Base-by-base conservation (phyloP, 2,113 vertebrate species). In the Carettochelys insculpta region DNA sequence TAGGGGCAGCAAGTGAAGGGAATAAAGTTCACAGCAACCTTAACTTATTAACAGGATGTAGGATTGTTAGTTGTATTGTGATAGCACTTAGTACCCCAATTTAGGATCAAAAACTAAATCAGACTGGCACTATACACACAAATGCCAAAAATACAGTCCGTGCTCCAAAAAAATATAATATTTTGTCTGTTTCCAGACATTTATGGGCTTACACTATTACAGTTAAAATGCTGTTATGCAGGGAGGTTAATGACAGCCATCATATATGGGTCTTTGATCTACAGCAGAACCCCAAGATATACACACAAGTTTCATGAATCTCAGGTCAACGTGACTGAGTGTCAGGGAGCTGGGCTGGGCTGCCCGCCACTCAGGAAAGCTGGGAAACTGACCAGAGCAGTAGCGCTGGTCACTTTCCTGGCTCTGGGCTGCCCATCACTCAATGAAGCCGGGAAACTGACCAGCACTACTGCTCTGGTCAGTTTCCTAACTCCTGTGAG, bases 41-140 rank as follows among this genome's bases (percentile, higher is more conserved):
- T 80, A 10, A 90, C 76, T 43, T 86, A 83, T 82, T 68, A 77
- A 19, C n/a, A n/a, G n/a, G n/a, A n/a, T n/a, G n/a, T n/a, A n/a
- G n/a, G n/a, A n/a, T n/a, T n/a, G n/a, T n/a, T n/a, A n/a, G n/a
- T n/a, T n/a, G n/a, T n/a, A n/a, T n/a, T n/a, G n/a, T n/a, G 22
- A 54, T 43, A 29, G 6, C 20, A 91, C 2, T 5, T 68, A 52
- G 41, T 45, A 83, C n/a, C 78, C 87, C 47, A 85, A 45, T 81
- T 43, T 45, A 82, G 87, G 41, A 56, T 56, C 25, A 88, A 22
- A 1, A n/a, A 9, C 25, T 38, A 56, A 10, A 22, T 31, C 3
- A 2, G 3, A 4, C 82, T 47, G 71, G 0, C 14, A 8, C 11
- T 80, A 27, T 38, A 51, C 3, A 22, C 1, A 4, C 0, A 11